Evolutionary conservation across 2,113 vertebrate genomes (phyloP).

Genomic region (Tinamus guttatus): DNA sequence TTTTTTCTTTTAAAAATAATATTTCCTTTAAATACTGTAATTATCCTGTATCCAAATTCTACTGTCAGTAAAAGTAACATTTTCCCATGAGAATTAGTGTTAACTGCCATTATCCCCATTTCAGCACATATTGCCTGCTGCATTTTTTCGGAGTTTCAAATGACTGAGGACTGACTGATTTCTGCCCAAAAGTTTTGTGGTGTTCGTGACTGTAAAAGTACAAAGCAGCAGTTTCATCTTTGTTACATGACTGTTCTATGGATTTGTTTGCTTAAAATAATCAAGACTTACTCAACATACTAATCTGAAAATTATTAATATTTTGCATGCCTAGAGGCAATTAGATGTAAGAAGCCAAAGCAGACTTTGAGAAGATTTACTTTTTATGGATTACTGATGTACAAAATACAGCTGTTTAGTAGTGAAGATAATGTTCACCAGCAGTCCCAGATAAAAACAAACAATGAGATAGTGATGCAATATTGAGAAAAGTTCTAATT

Average conservation of each 20-base stretch:
- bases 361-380: neutral
- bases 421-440: neutral
- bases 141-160: neutral
- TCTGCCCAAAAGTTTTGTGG: neutral
- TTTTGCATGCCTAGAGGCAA: neutral
- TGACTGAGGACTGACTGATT: neutral
- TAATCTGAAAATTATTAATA: neutral
- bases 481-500: neutral
- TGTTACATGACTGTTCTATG: neutral
- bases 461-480: neutral
- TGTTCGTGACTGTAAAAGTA: neutral
- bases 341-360: slow-evolving; percentile 9
- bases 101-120: neutral
- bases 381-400: slow-evolving; percentile 5
- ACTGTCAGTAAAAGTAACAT: neutral
- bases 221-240: neutral
- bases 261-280: slow-evolving; percentile 18
- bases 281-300: neutral
- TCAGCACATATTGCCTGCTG: neutral
- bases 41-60: neutral
- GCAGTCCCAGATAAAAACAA: neutral
- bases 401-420: neutral
- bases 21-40: neutral
- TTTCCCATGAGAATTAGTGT: neutral
- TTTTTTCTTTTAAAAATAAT: neutral